A percentile compares a stretch with the other conserved stretches of the same genome.
Conservation (phyloP, 2,888 invertebrate species). For the Polietes domitor region DNA sequence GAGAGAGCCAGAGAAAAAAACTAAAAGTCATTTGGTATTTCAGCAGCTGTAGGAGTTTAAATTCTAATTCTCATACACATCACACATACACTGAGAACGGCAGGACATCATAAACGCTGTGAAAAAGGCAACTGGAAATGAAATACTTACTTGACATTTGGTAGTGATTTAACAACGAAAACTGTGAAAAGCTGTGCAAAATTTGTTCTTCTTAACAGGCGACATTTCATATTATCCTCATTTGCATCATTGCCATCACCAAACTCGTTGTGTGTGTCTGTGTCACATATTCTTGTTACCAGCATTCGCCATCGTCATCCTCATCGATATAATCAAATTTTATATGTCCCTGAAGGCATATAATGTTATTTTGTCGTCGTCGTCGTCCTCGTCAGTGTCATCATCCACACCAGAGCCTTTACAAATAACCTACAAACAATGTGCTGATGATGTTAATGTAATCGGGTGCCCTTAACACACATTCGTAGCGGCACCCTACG, state of each 20-base stretch:
- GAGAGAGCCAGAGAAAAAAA: not conserved
- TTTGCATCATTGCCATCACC: not conserved
- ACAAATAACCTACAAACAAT: constrained; percentile 46
- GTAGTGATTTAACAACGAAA: not conserved
- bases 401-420: constrained; percentile 23
- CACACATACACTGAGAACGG: not conserved
- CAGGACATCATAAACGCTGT: not conserved
- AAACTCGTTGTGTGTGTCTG: not conserved
- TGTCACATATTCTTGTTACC: not conserved
- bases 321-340: constrained; percentile 55
- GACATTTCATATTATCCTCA: not conserved
- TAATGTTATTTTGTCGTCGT: constrained; percentile 10
- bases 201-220: not conserved
- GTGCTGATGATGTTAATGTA: constrained; percentile 48
- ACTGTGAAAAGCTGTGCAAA: not conserved
- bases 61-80: not conserved
- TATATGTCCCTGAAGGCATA: constrained; percentile 31
- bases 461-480: constrained; percentile 26
- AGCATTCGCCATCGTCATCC: constrained; percentile 30
- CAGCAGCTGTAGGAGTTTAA: not conserved
- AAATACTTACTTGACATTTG: constrained; percentile 2
- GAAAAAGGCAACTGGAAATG: not conserved
- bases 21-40: not conserved
- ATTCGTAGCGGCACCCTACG: not conserved
- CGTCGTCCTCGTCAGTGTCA: constrained; percentile 10